Evolutionary conservation across 1,140 invertebrate species (phyloP).

Genomic region (Eumeta japonica): DNA sequence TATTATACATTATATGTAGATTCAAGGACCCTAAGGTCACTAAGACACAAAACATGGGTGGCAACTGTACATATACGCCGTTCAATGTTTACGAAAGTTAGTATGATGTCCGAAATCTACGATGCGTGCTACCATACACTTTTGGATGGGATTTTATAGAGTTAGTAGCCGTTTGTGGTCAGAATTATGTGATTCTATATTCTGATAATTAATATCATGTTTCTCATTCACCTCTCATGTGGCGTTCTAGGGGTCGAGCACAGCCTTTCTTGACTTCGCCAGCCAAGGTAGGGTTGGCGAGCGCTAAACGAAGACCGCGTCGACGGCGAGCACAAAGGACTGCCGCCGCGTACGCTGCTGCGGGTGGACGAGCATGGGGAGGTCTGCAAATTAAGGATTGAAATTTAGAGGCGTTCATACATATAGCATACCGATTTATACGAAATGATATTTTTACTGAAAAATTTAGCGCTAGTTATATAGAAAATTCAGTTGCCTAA

Average conservation of each 20-base stretch:
- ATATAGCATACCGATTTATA: background rate
- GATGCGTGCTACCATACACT: too few relatives aligned
- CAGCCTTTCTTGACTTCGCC: slow-evolving; percentile 83
- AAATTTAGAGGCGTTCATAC: background rate
- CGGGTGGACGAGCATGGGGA: slow-evolving; percentile 61
- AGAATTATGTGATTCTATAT: too few relatives aligned
- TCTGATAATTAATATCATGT: slow-evolving; percentile 1
- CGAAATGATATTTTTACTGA: background rate
- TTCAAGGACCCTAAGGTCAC: too few relatives aligned
- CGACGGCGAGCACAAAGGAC: slow-evolving; percentile 48
- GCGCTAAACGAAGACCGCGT: slow-evolving; percentile 59
- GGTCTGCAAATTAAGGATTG: slow-evolving; percentile 32
- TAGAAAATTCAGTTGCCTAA: too few relatives aligned
- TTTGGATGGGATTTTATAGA: too few relatives aligned
- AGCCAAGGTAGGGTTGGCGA: slow-evolving; percentile 82
- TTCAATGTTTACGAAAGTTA: too few relatives aligned
- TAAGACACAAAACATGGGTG: too few relatives aligned
- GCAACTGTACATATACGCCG: too few relatives aligned
- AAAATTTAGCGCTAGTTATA: too few relatives aligned
- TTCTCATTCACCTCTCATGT: slow-evolving; percentile 71
- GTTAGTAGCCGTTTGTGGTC: too few relatives aligned
- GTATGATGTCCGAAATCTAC: too few relatives aligned
- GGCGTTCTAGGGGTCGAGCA: slow-evolving; percentile 71
- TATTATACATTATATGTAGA: too few relatives aligned
- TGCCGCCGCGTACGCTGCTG: slow-evolving; percentile 55